Percentiles rank a stretch among this genome's conserved stretches.
These are phyloP conservation scores for Drosophila bocqueti DNA, from an alignment of 1,140 invertebrate genomes.

Conservation along the genomic window DNA sequence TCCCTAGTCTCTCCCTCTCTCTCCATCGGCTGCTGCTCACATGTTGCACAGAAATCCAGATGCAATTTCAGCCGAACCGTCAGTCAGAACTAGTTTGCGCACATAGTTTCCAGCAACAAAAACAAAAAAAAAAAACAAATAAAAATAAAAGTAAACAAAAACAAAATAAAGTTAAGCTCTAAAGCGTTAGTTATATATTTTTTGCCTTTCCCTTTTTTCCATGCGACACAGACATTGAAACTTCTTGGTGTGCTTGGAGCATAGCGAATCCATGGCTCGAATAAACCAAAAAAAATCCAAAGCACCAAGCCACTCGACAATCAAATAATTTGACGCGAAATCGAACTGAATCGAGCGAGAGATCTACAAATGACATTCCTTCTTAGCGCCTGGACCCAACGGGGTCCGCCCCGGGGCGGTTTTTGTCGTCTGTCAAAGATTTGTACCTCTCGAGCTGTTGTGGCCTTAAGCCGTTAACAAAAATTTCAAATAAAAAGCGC, in stretches of 20 bases:
- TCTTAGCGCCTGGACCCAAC: conserved; percentile 61
- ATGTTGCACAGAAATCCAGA: conserved; percentile 45
- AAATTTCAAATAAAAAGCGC: conserved; percentile 62
- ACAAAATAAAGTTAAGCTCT: conserved; percentile 34
- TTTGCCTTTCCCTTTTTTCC: conserved; percentile 75
- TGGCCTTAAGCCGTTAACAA: conserved; percentile 75
- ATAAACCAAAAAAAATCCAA: conserved; percentile 8
- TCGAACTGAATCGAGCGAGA: conserved; percentile 39
- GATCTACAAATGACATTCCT: conserved; percentile 71
- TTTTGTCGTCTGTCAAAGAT: conserved; percentile 72
- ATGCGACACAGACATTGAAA: conserved; percentile 66
- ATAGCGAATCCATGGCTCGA: conserved; percentile 53
- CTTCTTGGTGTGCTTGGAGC: conserved; percentile 64
- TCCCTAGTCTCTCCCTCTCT: conserved; percentile 28
- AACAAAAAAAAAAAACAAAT: conserved; percentile 19
- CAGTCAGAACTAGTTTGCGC: conserved; percentile 70
- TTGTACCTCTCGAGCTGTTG: conserved; percentile 61
- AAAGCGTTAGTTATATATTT: conserved; percentile 63
- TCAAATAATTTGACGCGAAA: conserved; percentile 64
- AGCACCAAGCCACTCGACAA: conserved; percentile 67
- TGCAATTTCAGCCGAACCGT: conserved; percentile 58
- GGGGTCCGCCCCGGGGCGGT: conserved; percentile 43
- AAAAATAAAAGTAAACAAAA: conserved; percentile 7
- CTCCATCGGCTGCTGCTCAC: conserved; percentile 5
- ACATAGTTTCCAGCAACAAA: conserved; percentile 51